phyloP scores from a whole-genome alignment of 2,113 vertebrate genomes.

The Zosterops hypoxanthus region DNA sequence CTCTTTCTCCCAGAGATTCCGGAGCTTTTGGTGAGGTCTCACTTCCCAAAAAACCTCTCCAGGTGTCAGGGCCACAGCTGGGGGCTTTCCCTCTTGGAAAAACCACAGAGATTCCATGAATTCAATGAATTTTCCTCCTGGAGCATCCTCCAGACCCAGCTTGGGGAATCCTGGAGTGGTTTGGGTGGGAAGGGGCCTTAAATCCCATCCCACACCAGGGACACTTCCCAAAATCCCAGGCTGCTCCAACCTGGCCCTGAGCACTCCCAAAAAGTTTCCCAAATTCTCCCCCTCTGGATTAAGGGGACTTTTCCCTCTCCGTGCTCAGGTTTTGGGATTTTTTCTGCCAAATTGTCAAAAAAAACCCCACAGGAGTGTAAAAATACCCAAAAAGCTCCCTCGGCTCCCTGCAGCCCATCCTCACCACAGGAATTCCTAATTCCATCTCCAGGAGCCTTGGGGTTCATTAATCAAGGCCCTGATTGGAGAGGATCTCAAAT shows the following conservation, averaged over 20 bases:
- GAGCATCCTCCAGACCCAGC: background rate
- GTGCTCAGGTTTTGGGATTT: background rate
- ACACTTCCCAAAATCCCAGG: background rate
- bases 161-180: background rate
- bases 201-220: background rate
- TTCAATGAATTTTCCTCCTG: background rate
- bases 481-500: background rate
- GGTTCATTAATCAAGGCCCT: constrained; percentile 4
- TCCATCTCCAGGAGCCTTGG: background rate
- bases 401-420: background rate
- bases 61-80: background rate
- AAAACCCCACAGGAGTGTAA: rapidly evolving
- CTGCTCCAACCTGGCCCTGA: background rate
- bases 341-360: background rate
- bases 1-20: background rate
- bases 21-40: background rate
- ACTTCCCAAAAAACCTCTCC: background rate
- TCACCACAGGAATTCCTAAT: background rate
- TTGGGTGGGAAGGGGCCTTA: background rate
- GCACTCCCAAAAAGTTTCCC: background rate
- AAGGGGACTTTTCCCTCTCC: background rate
- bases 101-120: rapidly evolving
- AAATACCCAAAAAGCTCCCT: background rate
- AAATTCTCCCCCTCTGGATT: background rate
- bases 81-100: background rate